Percentiles rank a stretch among this genome's conserved stretches.
phyloP scores from a whole-genome alignment of 2,113 vertebrate genomes.

The Jaculus jaculus region DNA sequence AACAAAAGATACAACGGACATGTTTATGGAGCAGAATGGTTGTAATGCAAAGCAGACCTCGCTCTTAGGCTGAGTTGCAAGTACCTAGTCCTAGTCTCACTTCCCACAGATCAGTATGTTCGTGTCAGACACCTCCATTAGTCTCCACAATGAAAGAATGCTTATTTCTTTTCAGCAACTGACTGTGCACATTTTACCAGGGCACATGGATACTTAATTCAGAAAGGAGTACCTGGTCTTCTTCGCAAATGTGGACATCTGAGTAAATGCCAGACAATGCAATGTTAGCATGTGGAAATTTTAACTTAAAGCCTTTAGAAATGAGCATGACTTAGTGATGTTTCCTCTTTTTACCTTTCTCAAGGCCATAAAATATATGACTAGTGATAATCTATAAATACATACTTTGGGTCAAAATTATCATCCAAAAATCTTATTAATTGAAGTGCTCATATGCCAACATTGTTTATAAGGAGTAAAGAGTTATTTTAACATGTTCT shows the following conservation, averaged over 20 bases:
- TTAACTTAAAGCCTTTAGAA: background rate
- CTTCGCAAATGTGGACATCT: background rate
- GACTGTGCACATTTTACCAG: background rate
- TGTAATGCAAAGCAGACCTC: background rate
- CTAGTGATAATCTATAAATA: background rate
- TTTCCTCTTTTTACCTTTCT: background rate
- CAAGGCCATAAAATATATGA: background rate
- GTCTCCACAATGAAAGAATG: background rate
- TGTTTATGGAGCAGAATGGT: background rate
- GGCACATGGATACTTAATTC: background rate
- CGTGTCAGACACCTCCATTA: background rate
- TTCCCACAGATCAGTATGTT: background rate
- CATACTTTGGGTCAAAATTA: slow-evolving; percentile 8
- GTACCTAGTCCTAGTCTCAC: background rate
- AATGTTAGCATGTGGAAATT: background rate
- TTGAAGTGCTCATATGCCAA: slow-evolving; percentile 25
- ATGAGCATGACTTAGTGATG: background rate
- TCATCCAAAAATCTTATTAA: background rate
- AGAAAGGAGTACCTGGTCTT: background rate
- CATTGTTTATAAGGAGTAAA: slow-evolving; percentile 3
- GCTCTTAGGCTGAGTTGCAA: background rate
- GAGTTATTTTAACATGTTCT: slow-evolving; percentile 3
- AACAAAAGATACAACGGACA: background rate
- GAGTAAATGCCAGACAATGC: background rate
- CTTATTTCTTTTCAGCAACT: background rate